phyloP scores from a whole-genome alignment of 23 tunicate genomes.

The Corella eumyota region DNA sequence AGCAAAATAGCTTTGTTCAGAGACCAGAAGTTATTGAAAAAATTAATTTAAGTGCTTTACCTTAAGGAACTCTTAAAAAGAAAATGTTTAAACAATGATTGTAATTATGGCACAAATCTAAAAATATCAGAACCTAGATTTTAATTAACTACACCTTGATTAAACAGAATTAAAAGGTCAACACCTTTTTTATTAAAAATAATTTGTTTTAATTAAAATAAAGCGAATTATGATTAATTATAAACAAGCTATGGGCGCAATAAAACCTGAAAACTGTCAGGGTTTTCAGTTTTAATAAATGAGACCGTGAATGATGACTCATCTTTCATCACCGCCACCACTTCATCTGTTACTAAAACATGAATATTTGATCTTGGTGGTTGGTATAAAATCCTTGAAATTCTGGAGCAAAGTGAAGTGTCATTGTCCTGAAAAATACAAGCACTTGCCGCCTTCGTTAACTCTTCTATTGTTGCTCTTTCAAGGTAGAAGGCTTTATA shows the following conservation, averaged over 20 bases:
- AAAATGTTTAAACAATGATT: too few species aligned
- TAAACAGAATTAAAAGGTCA: too few species aligned
- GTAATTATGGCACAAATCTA: too few species aligned
- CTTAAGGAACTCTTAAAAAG: too few species aligned
- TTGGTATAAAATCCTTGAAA: slow-evolving; percentile 56
- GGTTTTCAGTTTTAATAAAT: slow-evolving; percentile 46
- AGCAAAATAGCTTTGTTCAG: too few species aligned
- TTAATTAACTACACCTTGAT: too few species aligned
- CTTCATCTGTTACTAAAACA: slow-evolving; percentile 91
- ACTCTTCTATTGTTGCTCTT: slow-evolving; percentile 37
- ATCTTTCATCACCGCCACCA: slow-evolving; percentile 70
- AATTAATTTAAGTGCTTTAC: too few species aligned
- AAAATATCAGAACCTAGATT: too few species aligned
- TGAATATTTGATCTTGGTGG: slow-evolving; percentile 69
- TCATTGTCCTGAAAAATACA: slow-evolving; percentile 40
- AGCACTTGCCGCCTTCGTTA: slow-evolving; percentile 33
- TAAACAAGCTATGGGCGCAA: slow-evolving; percentile 55
- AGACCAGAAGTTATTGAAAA: too few species aligned
- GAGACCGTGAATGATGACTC: slow-evolving; percentile 66
- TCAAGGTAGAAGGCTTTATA: slow-evolving; percentile 68
- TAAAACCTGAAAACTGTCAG: slow-evolving; percentile 63
- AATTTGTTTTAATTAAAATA: too few species aligned
- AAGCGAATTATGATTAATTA: too few species aligned
- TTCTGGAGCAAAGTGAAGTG: slow-evolving; percentile 5
- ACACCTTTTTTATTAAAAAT: too few species aligned